Percentiles rank a stretch among this genome's conserved stretches.
These are phyloP conservation scores for Ernsta delagoae DNA, from an alignment of 2,888 invertebrate species.

Conservation along the genomic window DNA sequence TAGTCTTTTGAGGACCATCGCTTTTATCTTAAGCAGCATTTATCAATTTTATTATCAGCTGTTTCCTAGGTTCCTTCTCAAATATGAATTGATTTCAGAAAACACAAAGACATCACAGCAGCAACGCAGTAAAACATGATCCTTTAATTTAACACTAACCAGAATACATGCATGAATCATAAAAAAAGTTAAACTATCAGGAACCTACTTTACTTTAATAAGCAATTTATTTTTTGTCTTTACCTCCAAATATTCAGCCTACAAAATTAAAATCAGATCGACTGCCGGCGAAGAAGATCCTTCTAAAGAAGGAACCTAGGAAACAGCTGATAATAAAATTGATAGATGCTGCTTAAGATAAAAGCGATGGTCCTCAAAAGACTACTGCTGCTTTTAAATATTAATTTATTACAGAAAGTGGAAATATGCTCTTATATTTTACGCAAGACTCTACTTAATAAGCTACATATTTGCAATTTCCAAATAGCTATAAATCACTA, in stretches of 20 bases:
- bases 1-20: no score
- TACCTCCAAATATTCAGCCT: background rate
- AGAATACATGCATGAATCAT: background rate
- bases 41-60: no score
- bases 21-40: no score
- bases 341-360: no score
- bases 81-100: no score
- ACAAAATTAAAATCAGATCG: conserved; percentile 28
- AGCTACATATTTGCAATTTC: conserved; percentile 7
- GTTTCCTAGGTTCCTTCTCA: no score
- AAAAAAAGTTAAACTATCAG: background rate
- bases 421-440: background rate
- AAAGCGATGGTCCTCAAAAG: no score
- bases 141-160: no score
- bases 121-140: no score
- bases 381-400: no score
- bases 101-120: no score
- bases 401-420: no score
- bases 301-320: conserved; percentile 73
- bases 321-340: conserved; percentile 48
- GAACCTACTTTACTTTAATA: conserved; percentile 8
- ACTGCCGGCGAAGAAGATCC: conserved; percentile 40
- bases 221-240: conserved; percentile 19
- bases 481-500: conserved; percentile 26
- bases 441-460: background rate